Evolutionary conservation across 2,113 vertebrate genomes (phyloP).

Genomic region (Esox niger): DNA sequence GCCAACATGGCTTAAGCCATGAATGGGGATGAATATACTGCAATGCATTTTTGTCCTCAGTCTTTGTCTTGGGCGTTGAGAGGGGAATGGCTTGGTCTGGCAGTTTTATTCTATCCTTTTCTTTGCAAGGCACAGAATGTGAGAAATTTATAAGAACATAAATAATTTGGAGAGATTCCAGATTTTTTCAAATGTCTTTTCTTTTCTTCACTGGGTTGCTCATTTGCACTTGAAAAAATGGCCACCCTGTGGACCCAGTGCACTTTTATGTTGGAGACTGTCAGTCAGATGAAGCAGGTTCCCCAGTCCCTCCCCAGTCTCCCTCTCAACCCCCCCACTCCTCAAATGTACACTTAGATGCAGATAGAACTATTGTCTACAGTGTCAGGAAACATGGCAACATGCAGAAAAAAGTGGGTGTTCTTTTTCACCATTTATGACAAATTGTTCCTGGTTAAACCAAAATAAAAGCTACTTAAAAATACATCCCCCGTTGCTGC

Average conservation of each 20-base stretch:
- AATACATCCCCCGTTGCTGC: no score
- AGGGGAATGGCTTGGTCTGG: neutral
- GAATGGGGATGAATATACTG: neutral
- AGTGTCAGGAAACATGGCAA: no score
- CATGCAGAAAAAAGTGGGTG: no score
- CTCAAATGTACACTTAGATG: no score
- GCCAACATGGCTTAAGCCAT: neutral
- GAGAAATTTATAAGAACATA: constrained; percentile 75
- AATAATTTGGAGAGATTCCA: constrained; percentile 78
- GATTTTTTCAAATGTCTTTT: constrained; percentile 52
- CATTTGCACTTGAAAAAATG: constrained; percentile 82
- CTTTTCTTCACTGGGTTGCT: constrained; percentile 24
- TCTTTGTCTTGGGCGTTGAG: neutral
- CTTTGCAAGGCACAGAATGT: constrained; percentile 49
- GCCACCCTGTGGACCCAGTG: constrained; percentile 78
- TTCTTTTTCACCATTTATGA: no score
- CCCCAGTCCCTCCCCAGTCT: neutral
- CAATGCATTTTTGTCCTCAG: neutral
- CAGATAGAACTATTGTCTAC: no score
- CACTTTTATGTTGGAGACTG: constrained; percentile 74
- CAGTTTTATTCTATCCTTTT: constrained; percentile 10
- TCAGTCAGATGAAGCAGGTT: neutral
- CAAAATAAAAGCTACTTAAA: no score
- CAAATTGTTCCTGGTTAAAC: no score
- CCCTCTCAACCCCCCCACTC: no score